Base-by-base conservation (phyloP, 2,797 vertebrate species). In the Peromyscus melanophrys region DNA sequence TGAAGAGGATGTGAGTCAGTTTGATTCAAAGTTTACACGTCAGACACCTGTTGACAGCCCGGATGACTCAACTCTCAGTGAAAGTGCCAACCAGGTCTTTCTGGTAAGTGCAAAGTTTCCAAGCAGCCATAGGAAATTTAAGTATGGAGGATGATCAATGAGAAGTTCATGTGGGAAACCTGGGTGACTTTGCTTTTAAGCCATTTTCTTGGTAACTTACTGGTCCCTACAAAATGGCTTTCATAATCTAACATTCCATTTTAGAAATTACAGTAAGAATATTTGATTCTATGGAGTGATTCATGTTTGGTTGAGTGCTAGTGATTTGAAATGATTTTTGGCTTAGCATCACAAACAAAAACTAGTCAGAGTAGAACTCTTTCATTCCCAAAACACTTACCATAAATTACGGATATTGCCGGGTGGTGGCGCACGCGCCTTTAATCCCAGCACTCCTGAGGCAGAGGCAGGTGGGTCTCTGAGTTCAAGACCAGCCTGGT, bases 11-110 rank as follows among this genome's bases (percentile, higher is more conserved):
- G 99, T 99, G 98, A 99, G 99, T 99, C 99, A 99, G 98, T 99
- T 99, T 98, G 99, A 99, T 99, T 99, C 99, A 11, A 99, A 99
- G 99, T 99, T 99, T 99, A 99, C 99, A 98, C 99, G 99, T 98
- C 99, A 99, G 99, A 99, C 99, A 81, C 99, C 99, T 82, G 99
- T 99, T 76, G 99, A 99, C 98, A 99, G 99, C 98, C 99, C 99
- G 37, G 99, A 99, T 98, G 99, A 99, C 99, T 99, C 99, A 59
- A 99, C 99, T 96, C 99, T 99, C 98, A 99, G 99, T 94, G 99
- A 99, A 99, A 99, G 99, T 98, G 99, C 99, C 99, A 99, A 99
- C 98, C 99, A 99, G 98, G 99, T 99, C 98, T 99, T 99, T 98
- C 98, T 99, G 99, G 99, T 99, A 99, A 99, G 98, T 99, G 69